A percentile compares a stretch with the other conserved stretches of the same genome.
Conservation (phyloP, 1,140 invertebrate species). For the Pachyrhynchus sulphureomaculatus region DNA sequence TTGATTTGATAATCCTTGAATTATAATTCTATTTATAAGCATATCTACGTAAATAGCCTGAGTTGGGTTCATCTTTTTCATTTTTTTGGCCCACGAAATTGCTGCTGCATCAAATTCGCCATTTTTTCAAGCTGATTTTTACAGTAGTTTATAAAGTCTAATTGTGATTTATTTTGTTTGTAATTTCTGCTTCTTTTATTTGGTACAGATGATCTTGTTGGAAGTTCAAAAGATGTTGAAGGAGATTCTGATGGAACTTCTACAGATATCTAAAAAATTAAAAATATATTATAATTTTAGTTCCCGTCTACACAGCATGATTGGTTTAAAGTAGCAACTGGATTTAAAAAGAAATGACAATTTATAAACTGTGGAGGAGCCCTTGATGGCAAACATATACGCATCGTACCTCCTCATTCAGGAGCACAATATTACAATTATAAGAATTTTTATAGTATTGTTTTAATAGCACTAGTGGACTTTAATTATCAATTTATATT, state of each 20-base stretch:
- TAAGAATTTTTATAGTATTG: constrained; percentile 12
- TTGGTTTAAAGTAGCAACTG: constrained; percentile 1
- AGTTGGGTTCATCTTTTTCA: constrained; percentile 21
- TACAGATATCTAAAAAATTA: neutral
- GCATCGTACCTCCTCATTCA: neutral
- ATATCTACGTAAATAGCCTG: constrained; percentile 20
- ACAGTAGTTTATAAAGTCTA: constrained; percentile 10
- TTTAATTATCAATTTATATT: constrained; percentile 9
- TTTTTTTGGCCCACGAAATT: constrained; percentile 23
- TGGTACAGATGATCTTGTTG: neutral
- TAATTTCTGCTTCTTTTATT: neutral
- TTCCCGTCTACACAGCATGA: too few species aligned
- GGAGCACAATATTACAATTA: too few species aligned
- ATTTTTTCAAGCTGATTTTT: too few species aligned
- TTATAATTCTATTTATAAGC: constrained; percentile 15
- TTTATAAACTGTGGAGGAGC: constrained; percentile 5
- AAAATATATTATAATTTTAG: neutral
- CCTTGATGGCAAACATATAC: too few species aligned
- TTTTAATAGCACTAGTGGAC: neutral
- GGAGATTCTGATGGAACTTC: too few species aligned
- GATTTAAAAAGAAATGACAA: constrained; percentile 1
- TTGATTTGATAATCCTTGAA: too few species aligned
- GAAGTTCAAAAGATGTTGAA: too few species aligned
- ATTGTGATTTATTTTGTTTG: neutral
- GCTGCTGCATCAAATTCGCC: constrained; percentile 14